Conservation (phyloP, 2,113 vertebrate genomes). For the Oryzias melastigma region DNA sequence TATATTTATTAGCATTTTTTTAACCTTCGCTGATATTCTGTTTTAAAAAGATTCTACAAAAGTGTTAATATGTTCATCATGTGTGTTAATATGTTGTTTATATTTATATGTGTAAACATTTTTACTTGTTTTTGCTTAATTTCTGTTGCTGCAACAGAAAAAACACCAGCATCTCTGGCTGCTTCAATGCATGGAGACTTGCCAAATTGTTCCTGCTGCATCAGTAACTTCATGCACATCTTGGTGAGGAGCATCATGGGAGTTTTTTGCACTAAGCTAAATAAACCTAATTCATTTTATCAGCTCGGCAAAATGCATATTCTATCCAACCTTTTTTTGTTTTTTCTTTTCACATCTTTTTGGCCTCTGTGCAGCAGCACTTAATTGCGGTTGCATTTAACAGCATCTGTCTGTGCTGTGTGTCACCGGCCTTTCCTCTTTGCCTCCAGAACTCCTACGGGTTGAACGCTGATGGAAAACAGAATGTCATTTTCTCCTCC, state of each 20-base stretch:
- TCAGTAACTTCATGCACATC: background rate
- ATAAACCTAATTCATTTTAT: too few relatives aligned
- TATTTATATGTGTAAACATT: background rate
- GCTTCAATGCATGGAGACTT: slow-evolving; percentile 31
- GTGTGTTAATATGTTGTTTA: background rate
- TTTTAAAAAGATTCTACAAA: too few relatives aligned
- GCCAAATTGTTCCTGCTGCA: slow-evolving; percentile 14
- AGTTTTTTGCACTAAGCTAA: background rate
- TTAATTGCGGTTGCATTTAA: slow-evolving; percentile 17
- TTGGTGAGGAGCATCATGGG: background rate
- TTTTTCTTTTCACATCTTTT: too few relatives aligned
- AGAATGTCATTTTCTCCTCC: slow-evolving; percentile 6
- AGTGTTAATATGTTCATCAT: background rate
- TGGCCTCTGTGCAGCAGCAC: background rate
- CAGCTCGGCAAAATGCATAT: too few relatives aligned
- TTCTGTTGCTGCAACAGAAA: background rate
- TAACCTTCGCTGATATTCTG: background rate
- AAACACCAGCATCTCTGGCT: slow-evolving; percentile 11
- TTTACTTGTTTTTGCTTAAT: background rate
- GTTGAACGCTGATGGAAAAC: slow-evolving; percentile 6
- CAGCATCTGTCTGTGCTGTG: slow-evolving; percentile 35
- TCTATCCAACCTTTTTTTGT: too few relatives aligned
- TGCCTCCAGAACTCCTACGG: slow-evolving; percentile 19
- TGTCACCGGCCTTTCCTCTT: slow-evolving; percentile 13
- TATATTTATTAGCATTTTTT: slow-evolving; percentile 18